Percentiles rank a stretch among this genome's conserved stretches.
phyloP scores from a whole-genome alignment of 2,113 vertebrate genomes.

The Mus spicilegus region DNA sequence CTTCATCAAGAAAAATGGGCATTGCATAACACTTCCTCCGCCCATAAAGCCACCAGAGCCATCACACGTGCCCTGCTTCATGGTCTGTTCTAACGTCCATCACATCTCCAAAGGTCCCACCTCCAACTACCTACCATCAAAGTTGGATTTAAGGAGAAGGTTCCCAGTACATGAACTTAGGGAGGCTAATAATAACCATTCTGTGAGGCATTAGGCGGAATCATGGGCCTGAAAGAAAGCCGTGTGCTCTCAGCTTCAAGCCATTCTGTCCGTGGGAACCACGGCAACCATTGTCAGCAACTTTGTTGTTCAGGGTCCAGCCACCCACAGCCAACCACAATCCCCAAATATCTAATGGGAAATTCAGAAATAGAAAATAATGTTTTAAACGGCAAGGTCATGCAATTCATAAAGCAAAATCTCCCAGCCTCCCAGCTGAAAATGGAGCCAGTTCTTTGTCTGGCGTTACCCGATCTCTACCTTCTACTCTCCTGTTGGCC shows the following conservation, averaged over 20 bases:
- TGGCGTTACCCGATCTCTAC: background rate
- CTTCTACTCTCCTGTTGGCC: background rate
- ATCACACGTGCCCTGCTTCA: background rate
- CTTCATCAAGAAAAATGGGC: background rate
- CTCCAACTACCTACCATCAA: background rate
- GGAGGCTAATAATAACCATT: background rate
- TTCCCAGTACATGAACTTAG: background rate
- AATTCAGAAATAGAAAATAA: background rate
- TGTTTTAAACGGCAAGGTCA: background rate
- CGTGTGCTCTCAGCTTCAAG: background rate
- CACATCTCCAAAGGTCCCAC: background rate
- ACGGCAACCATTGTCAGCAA: no score
- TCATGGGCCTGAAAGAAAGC: background rate
- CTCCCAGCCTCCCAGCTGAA: background rate
- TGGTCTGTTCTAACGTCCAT: background rate
- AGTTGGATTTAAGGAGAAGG: background rate
- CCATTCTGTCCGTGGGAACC: background rate
- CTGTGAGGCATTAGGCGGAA: background rate
- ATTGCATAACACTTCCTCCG: background rate
- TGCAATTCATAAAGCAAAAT: background rate
- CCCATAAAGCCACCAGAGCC: background rate
- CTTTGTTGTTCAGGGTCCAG: background rate
- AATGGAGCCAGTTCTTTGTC: background rate
- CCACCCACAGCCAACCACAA: background rate
- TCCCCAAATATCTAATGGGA: background rate